Evolutionary conservation across 2,888 invertebrate species (phyloP), one percentile per base, ranked within the genome.

Genomic region (Periphyllus acericola): DNA sequence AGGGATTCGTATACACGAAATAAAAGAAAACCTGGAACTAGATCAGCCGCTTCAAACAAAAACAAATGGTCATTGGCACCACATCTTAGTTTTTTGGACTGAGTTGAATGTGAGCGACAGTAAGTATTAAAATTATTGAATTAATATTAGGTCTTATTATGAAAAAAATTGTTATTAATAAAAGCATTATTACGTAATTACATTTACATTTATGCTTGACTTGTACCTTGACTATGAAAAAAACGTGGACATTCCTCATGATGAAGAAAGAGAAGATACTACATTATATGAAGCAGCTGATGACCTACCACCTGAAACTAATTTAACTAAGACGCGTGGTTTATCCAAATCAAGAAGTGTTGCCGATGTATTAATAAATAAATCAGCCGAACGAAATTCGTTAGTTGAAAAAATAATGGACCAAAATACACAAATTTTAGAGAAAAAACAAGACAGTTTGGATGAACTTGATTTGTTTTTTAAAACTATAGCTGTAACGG

Each of bases 261-360:
- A 76, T 76, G 76, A 76, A 29, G 76, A 76, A 76, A 76, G 19
- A 29, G 76, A 29, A 29, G n/a, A 25, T 76, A 36, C 36, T 76
- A 36, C 36, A 36, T 36, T 36, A 36, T 36, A 36, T 36, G 52
- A 74, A 74, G 25, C 72, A 74, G 21, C 72, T 29, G n/a, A 40
- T 17, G 52, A 76, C 19, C n/a, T 76, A 34, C 76, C 76, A 32
- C 6, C 46, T 52, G 76, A 76, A 76, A n/a, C 29, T 29, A 36
- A 36, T 36, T 76, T 29, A 46, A 76, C 29, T 76, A 46, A 19
- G 8, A 76, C n/a, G 76, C 76, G 52, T 14, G 46, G 76, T 46
- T 46, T 76, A 25, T 29, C 76, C 46, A 74, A 34, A 8, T 74
- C 72, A 25, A 74, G 9, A 36, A 74, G 34, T 19, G 36, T 74